Conservation (phyloP, 2,888 invertebrate genomes). For the Ctenicera cuprea region DNA sequence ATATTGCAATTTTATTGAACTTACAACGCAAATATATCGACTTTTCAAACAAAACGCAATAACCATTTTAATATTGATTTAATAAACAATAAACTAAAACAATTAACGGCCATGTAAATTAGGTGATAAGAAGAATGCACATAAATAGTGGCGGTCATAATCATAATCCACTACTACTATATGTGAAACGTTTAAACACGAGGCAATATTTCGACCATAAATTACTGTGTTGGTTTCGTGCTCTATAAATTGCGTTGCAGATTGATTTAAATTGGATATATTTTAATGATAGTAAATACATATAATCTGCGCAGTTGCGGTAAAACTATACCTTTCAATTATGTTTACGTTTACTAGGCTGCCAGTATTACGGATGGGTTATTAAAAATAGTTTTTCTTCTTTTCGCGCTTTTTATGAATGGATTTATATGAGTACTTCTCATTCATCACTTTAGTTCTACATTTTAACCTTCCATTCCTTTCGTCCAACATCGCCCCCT, state of each 20-base stretch:
- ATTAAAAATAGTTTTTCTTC: too few species aligned
- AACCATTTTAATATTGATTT: slow-evolving; percentile 32
- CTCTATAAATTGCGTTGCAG: slow-evolving; percentile 27
- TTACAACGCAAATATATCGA: slow-evolving; percentile 12
- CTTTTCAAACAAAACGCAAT: slow-evolving; percentile 28
- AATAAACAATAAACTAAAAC: slow-evolving; percentile 30
- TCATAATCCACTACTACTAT: slow-evolving; percentile 17
- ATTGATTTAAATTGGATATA: slow-evolving; percentile 30
- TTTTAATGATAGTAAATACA: slow-evolving; percentile 15
- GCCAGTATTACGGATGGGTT: too few species aligned
- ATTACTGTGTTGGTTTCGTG: slow-evolving; percentile 18
- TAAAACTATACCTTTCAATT: neutral
- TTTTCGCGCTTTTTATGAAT: too few species aligned
- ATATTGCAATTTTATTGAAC: slow-evolving; percentile 11
- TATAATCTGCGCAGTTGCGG: neutral
- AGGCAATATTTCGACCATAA: slow-evolving; percentile 27
- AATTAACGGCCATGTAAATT: slow-evolving; percentile 35
- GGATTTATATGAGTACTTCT: too few species aligned
- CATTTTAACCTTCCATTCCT: too few species aligned
- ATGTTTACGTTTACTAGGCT: too few species aligned
- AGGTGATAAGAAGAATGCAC: slow-evolving; percentile 34
- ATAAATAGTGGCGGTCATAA: slow-evolving; percentile 27
- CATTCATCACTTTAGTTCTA: too few species aligned
- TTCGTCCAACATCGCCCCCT: too few species aligned
- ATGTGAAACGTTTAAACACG: slow-evolving; percentile 25